phyloP scores from a whole-genome alignment of 2,797 vertebrate genomes.

The Gephyroberyx darwinii region DNA sequence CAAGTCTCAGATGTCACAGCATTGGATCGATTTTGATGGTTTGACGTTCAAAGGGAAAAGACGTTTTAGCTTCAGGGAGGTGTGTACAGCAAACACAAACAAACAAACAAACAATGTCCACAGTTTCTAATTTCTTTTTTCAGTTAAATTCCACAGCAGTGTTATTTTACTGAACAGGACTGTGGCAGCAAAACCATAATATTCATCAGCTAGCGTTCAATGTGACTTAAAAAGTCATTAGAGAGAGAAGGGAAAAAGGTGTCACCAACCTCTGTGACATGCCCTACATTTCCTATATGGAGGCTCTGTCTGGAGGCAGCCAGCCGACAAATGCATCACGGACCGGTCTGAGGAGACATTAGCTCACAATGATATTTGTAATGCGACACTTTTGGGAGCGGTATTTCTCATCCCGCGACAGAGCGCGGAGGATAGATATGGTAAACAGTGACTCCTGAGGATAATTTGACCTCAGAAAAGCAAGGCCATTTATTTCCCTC shows the following conservation, averaged over 20 bases:
- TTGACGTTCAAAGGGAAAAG: slow-evolving; percentile 23
- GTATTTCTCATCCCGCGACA: slow-evolving; percentile 63
- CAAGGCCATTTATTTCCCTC: slow-evolving; percentile 54
- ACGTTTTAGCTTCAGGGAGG: slow-evolving; percentile 1
- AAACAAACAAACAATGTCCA: slow-evolving; percentile 1
- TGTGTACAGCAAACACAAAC: background rate
- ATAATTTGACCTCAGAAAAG: slow-evolving; percentile 61
- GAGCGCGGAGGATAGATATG: slow-evolving; percentile 50
- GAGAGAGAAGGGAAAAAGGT: slow-evolving; percentile 2
- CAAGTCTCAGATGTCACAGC: slow-evolving; percentile 28
- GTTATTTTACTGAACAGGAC: background rate
- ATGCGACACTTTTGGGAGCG: slow-evolving; percentile 55
- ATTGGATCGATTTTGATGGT: slow-evolving; percentile 43
- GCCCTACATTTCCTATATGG: slow-evolving; percentile 58
- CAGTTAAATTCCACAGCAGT: slow-evolving; percentile 37
- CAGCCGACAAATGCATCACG: slow-evolving; percentile 64
- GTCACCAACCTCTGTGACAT: slow-evolving; percentile 47
- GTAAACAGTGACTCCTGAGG: slow-evolving; percentile 67
- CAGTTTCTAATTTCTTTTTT: slow-evolving; percentile 38
- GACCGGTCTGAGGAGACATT: slow-evolving; percentile 61
- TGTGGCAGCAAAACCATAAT: slow-evolving; percentile 47
- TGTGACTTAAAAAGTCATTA: slow-evolving; percentile 66
- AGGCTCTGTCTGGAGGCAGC: slow-evolving; percentile 53
- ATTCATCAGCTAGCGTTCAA: slow-evolving; percentile 41
- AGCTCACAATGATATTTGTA: slow-evolving; percentile 63